Conservation (phyloP, 2,797 vertebrate genomes). For the Aphelocoma californica region DNA sequence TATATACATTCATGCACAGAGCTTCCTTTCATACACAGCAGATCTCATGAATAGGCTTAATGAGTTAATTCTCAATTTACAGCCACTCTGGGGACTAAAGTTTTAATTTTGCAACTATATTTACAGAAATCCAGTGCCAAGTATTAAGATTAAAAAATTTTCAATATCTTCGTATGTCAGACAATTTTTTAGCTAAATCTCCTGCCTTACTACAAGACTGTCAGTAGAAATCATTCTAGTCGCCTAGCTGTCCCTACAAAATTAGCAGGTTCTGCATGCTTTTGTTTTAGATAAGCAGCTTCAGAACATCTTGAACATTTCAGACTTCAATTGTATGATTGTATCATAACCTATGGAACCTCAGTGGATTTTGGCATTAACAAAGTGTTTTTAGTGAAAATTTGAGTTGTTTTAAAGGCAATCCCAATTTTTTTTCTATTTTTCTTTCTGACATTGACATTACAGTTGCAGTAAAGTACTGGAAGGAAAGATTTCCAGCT, state of each 20-base stretch:
- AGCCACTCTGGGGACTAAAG: background rate
- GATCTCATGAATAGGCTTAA: background rate
- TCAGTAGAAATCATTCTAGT: background rate
- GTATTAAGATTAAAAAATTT: background rate
- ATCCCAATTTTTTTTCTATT: background rate
- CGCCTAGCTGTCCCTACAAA: background rate
- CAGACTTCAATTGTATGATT: background rate
- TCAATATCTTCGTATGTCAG: background rate
- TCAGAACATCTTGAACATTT: background rate
- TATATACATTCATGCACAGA: background rate
- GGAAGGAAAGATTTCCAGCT: background rate
- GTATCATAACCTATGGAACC: background rate
- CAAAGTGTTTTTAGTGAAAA: background rate
- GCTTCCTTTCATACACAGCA: background rate
- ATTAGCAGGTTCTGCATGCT: background rate
- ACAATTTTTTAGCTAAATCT: background rate
- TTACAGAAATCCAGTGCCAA: background rate
- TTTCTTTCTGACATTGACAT: background rate
- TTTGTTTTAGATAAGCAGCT: background rate
- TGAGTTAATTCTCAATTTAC: background rate
- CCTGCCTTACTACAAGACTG: background rate
- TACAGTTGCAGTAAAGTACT: background rate
- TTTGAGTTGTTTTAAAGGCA: background rate
- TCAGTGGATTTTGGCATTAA: background rate
- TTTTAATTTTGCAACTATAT: background rate